Evolutionary conservation across 2,113 vertebrate species (phyloP), one percentile per base, ranked within the genome.

Genomic region (Myxocyprinus asiaticus): DNA sequence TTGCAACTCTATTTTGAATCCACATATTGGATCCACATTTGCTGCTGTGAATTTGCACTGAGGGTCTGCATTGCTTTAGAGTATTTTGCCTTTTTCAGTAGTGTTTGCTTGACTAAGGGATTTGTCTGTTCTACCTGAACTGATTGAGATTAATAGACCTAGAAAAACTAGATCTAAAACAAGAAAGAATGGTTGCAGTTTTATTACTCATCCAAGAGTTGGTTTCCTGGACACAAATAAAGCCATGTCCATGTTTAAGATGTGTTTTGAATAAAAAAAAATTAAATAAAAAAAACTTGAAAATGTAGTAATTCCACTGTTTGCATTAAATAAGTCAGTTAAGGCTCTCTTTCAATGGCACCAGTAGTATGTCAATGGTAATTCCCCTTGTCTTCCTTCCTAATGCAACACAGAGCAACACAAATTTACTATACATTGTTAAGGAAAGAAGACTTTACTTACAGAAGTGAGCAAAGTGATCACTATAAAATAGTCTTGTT

Each of bases 1-100:
- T 78, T n/a, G n/a, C 62, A 33, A 17, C 77, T 76, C 58, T 50
- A 74, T 82, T 85, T 84, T 66, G 59, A 76, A 82, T 82, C 83
- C 78, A 82, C 73, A 83, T 84, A 78, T 77, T 67, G 43, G 44
- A 59, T 51, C 68, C 55, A 22, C 51, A 63, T 70, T 83, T 68
- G 63, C 53, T 56, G 7, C 14, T 43, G 17, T 43, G 67, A 62
- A 55, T 51, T 15, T 47, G 82, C 11, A 51, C 50, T 42, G 56
- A 70, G 47, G 43, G 48, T 64, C 43, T 62, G 44, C 8, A 64
- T 50, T 17, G 17, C 47, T 53, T 73, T 51, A 17, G 48, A 66
- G 62, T 58, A 11, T 66, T 45, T 7, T 69, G 17, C 62, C 69
- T 50, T 22, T 68, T 4, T 42, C 43, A 43, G 69, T 56, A 70